These are phyloP conservation scores for Electrophaes corylata DNA, from an alignment of 2,888 invertebrate genomes.

Conservation along the genomic window DNA sequence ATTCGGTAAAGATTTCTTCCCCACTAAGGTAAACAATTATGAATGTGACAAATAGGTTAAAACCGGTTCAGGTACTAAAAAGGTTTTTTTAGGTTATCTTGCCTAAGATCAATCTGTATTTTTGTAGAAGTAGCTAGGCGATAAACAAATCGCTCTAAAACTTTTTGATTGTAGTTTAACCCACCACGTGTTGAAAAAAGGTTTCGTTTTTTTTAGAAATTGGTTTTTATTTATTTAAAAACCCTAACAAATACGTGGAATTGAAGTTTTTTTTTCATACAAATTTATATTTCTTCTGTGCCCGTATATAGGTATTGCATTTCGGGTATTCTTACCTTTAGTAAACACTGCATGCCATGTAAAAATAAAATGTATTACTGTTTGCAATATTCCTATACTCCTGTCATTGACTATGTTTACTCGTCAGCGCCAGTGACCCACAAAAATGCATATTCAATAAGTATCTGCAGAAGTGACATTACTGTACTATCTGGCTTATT, in stretches of 20 bases:
- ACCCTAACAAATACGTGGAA: too few relatives aligned
- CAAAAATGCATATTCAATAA: conserved; percentile 57
- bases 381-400: conserved; percentile 1
- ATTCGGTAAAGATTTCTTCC: background rate
- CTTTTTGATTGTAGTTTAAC: background rate
- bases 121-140: background rate
- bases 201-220: too few relatives aligned
- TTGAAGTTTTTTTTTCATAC: too few relatives aligned
- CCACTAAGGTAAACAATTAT: too few relatives aligned
- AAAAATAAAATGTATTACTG: conserved; percentile 19
- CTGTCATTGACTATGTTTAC: conserved; percentile 44
- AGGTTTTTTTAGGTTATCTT: background rate
- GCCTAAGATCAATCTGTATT: background rate
- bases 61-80: background rate
- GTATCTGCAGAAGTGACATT: conserved; percentile 37
- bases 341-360: too few relatives aligned
- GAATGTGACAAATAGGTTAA: background rate
- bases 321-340: too few relatives aligned
- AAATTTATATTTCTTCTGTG: too few relatives aligned
- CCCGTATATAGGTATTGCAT: too few relatives aligned
- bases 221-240: too few relatives aligned
- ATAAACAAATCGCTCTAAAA: background rate
- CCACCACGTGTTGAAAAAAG: background rate
- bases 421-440: conserved; percentile 64
- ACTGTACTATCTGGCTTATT: conserved; percentile 8